Conservation (phyloP, 2,797 vertebrate genomes). For the Microtus californicus region DNA sequence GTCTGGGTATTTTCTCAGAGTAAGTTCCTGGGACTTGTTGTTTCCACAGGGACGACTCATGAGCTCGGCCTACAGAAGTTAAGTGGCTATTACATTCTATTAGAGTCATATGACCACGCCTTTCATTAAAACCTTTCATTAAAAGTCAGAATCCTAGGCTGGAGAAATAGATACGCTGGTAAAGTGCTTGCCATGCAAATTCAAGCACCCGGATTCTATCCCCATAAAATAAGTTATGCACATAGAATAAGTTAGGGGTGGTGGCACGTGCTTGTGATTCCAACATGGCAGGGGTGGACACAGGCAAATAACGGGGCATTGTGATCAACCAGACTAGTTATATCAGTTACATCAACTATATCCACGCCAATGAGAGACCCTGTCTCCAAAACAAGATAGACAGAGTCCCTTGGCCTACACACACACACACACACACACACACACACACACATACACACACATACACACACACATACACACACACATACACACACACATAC, state of each 20-base stretch:
- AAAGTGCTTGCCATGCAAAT: background rate
- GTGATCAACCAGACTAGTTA: background rate
- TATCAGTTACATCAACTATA: background rate
- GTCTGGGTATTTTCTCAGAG: constrained; percentile 29
- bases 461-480: rapidly evolving
- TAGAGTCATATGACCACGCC: background rate
- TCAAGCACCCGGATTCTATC: background rate
- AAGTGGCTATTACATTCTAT: background rate
- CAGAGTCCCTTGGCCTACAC: background rate
- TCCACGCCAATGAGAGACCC: background rate
- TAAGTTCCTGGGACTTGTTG: constrained; percentile 7
- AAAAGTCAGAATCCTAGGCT: background rate
- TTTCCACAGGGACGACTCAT: background rate
- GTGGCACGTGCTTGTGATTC: background rate
- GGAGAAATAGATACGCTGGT: background rate
- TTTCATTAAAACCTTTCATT: background rate
- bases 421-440: background rate
- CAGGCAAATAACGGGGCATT: background rate
- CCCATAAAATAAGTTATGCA: background rate
- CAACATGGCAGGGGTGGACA: no score
- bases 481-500: no score
- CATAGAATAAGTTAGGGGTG: background rate
- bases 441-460: background rate
- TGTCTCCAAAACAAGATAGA: background rate
- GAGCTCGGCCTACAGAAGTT: background rate